Percentiles rank a stretch among this genome's conserved stretches.
Conservation (phyloP, 2,113 vertebrate genomes). For the mouse (Mus musculus) region GRCm39 chrX:6332501-6333000, state of each 20-base stretch:
- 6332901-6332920: not conserved
- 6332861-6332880: not conserved
- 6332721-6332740: not conserved
- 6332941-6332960: not conserved
- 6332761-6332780: not conserved
- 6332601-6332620: conserved; percentile 39
- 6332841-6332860: not conserved
- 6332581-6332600: conserved; percentile 21
- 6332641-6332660: not conserved
- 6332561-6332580: conserved; percentile 50
- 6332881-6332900: not conserved
- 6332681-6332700: not conserved
- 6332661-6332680: conserved; percentile 3
- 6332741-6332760: not conserved
- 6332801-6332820: not conserved
- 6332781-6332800: not conserved
- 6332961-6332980: not conserved
- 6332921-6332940: not conserved
- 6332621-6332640: not conserved
- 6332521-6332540: conserved; percentile 10
- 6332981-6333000: not conserved
- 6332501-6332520: conserved; percentile 62
- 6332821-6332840: not conserved
- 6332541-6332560: conserved; percentile 43
- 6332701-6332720: not conserved